phyloP scores from a whole-genome alignment of 2,888 invertebrate genomes.

The Caenorhabditis sp. region DNA sequence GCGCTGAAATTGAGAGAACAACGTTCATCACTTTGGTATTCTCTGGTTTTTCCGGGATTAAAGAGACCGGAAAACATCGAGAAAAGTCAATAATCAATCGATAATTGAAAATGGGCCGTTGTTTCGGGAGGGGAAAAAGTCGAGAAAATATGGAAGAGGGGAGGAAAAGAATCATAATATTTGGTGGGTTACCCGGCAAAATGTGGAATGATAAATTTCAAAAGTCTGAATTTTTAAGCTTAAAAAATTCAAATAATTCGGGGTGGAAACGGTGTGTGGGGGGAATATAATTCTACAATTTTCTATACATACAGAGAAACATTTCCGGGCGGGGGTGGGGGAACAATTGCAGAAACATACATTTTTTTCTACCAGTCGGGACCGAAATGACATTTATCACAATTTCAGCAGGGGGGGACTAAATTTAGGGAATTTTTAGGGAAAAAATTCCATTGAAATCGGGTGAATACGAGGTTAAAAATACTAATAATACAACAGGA shows the following conservation, averaged over 20 bases:
- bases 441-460: neutral
- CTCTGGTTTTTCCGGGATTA: too few relatives aligned
- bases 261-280: neutral
- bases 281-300: slow-evolving; percentile 22
- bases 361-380: neutral
- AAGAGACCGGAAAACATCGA: neutral
- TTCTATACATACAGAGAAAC: slow-evolving; percentile 49
- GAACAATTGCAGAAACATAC: slow-evolving; percentile 1
- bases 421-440: slow-evolving; percentile 12
- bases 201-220: slow-evolving; percentile 41
- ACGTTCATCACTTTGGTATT: too few relatives aligned
- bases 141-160: neutral
- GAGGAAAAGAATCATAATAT: slow-evolving; percentile 4
- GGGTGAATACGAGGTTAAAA: slow-evolving; percentile 39
- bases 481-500: slow-evolving; percentile 7
- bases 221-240: neutral
- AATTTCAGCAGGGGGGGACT: slow-evolving; percentile 18
- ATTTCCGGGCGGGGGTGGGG: slow-evolving; percentile 1
- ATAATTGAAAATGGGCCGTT: too few relatives aligned
- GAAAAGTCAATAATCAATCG: too few relatives aligned
- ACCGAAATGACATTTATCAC: slow-evolving; percentile 42
- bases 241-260: neutral
- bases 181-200: slow-evolving; percentile 37
- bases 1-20: too few relatives aligned
- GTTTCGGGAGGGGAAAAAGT: too few relatives aligned